Conservation (phyloP, 1,140 invertebrate genomes). For the Medauroidea extradentata region DNA sequence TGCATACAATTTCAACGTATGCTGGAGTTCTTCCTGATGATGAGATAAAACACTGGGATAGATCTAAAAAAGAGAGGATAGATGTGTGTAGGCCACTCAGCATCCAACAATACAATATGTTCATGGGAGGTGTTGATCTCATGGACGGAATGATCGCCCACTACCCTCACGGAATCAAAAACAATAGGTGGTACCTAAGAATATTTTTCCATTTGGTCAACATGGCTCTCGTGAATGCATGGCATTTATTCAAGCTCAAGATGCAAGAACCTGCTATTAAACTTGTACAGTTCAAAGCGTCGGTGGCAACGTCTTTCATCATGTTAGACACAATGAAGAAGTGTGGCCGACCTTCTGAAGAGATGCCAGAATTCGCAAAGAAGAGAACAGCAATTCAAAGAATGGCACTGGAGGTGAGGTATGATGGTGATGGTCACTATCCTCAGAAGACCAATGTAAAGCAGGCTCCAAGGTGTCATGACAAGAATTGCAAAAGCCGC, state of each 20-base stretch:
- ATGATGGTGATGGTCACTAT: too few relatives aligned
- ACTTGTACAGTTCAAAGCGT: not conserved
- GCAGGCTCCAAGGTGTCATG: too few relatives aligned
- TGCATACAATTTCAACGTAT: slow-evolving; percentile 34
- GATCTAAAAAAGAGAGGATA: slow-evolving; percentile 21
- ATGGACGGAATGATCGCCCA: slow-evolving; percentile 28
- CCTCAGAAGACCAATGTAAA: too few relatives aligned
- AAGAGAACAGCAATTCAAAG: too few relatives aligned
- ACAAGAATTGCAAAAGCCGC: too few relatives aligned
- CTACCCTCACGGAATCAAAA: slow-evolving; percentile 26
- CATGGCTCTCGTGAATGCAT: slow-evolving; percentile 26
- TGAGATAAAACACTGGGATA: slow-evolving; percentile 16
- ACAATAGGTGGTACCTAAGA: slow-evolving; percentile 28
- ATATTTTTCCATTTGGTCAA: slow-evolving; percentile 33
- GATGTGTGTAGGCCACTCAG: slow-evolving; percentile 25
- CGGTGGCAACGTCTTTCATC: not conserved
- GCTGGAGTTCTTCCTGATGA: slow-evolving; percentile 31
- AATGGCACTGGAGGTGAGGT: too few relatives aligned
- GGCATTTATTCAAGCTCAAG: slow-evolving; percentile 22
- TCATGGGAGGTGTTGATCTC: slow-evolving; percentile 39
- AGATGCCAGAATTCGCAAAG: not conserved
- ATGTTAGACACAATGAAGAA: not conserved
- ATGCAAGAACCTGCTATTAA: not conserved
- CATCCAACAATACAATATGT: slow-evolving; percentile 32
- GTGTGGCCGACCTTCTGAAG: too few relatives aligned